phyloP scores from a whole-genome alignment of 2,888 invertebrate species.

The Chaetogeoica ovagalla region DNA sequence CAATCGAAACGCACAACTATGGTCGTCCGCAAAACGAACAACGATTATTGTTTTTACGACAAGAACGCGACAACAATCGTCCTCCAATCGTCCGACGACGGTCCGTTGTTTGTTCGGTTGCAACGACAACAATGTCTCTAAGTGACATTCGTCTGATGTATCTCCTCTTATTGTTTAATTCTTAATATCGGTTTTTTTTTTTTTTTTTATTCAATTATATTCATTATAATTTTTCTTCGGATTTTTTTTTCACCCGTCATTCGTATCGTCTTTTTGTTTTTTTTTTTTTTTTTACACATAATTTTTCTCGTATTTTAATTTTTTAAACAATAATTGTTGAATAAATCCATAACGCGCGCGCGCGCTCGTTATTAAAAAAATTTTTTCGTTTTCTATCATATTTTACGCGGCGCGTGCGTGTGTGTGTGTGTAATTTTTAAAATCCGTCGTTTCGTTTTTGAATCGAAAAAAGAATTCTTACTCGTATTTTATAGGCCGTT shows the following conservation, averaged over 20 bases:
- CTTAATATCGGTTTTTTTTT: conserved; percentile 40
- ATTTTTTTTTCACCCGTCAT: conserved; percentile 6
- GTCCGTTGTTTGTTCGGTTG: conserved; percentile 18
- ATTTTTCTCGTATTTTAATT: not conserved
- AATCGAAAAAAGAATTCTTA: too few relatives aligned
- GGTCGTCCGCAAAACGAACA: conserved; percentile 31
- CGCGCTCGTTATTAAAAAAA: not conserved
- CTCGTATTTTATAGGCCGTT: too few relatives aligned
- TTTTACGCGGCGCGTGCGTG: too few relatives aligned
- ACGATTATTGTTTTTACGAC: not conserved
- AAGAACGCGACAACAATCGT: too few relatives aligned
- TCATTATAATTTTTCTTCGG: not conserved
- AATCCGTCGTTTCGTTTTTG: too few relatives aligned
- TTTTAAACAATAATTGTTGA: not conserved
- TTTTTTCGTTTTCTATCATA: too few relatives aligned
- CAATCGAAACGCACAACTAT: not conserved
- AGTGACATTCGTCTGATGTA: conserved; percentile 50
- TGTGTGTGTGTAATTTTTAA: too few relatives aligned
- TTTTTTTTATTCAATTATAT: conserved; percentile 12
- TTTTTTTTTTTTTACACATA: not conserved
- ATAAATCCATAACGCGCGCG: too few relatives aligned
- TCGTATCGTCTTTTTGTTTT: too few relatives aligned
- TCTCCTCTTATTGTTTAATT: conserved; percentile 53
- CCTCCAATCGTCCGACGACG: conserved; percentile 39
- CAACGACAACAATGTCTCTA: conserved; percentile 51